Conservation (phyloP, 1,140 invertebrate genomes). For the Vanessa atalanta region DNA sequence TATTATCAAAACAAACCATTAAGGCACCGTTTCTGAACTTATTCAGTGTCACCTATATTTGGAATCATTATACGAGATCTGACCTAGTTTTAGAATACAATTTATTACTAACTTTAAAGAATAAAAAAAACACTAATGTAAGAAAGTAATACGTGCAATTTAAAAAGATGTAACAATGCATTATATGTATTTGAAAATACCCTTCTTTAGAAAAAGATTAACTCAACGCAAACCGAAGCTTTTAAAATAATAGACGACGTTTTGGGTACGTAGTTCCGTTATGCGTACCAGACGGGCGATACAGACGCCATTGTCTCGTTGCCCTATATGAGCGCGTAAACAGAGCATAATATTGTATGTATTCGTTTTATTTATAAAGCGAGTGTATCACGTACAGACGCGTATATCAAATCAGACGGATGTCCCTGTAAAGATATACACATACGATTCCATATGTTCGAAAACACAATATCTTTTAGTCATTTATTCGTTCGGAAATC, state of each 20-base stretch:
- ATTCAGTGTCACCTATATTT: neutral
- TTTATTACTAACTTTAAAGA: no score
- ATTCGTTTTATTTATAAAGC: constrained; percentile 26
- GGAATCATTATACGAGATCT: neutral
- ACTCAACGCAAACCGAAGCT: neutral
- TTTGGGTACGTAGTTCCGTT: constrained; percentile 5
- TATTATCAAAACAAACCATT: neutral
- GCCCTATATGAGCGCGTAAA: constrained; percentile 25
- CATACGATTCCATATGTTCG: neutral
- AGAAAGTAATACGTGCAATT: no score
- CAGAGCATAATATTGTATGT: constrained; percentile 23
- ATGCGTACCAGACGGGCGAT: constrained; percentile 5
- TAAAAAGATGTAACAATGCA: no score
- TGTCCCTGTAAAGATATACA: constrained; percentile 2
- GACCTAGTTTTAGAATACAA: neutral
- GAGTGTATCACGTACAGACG: neutral
- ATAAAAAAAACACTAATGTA: no score
- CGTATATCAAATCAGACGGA: constrained; percentile 17
- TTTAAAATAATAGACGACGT: constrained; percentile 8
- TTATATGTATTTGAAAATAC: no score
- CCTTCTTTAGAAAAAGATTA: neutral
- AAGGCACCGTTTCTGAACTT: neutral
- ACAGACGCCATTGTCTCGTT: constrained; percentile 18
- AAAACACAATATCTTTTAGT: neutral
- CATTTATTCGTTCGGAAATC: neutral